A percentile compares a stretch with the other conserved stretches of the same genome.
Conservation (phyloP, 35 echinoderm and acorn worm species). For the Apostichopus japonicus region DNA sequence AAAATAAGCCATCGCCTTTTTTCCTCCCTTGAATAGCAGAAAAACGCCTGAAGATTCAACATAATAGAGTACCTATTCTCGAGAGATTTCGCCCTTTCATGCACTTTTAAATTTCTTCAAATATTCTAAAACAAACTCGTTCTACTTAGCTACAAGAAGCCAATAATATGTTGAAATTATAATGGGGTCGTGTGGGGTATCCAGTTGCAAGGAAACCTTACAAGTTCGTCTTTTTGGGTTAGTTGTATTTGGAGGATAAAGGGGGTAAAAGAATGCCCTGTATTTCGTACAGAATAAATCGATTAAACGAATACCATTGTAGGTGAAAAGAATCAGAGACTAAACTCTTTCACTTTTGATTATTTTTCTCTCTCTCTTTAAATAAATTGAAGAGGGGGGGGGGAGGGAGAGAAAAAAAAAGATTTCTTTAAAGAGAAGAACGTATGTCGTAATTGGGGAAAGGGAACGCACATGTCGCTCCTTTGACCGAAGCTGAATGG, state of each 20-base stretch:
- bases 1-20: background rate
- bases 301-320: constrained; percentile 38
- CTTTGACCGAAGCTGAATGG: background rate
- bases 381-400: background rate
- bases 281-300: constrained; percentile 23
- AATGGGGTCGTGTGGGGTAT: constrained; percentile 19
- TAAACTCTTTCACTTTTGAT: background rate
- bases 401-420: background rate
- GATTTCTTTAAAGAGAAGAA: background rate
- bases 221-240: background rate
- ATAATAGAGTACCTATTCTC: background rate
- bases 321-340: background rate
- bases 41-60: constrained; percentile 13
- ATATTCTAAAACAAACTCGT: constrained; percentile 26
- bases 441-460: constrained; percentile 1
- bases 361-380: background rate
- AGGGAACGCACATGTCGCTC: constrained; percentile 24
- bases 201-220: constrained; percentile 20
- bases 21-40: background rate
- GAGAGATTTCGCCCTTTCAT: constrained; percentile 17
- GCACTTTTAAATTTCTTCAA: background rate
- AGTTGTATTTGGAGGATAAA: background rate
- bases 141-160: constrained; percentile 48
- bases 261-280: background rate
- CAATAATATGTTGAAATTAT: background rate